Evolutionary conservation across 2,888 invertebrate species (phyloP).

Genomic region (Amaurobius ferox): DNA sequence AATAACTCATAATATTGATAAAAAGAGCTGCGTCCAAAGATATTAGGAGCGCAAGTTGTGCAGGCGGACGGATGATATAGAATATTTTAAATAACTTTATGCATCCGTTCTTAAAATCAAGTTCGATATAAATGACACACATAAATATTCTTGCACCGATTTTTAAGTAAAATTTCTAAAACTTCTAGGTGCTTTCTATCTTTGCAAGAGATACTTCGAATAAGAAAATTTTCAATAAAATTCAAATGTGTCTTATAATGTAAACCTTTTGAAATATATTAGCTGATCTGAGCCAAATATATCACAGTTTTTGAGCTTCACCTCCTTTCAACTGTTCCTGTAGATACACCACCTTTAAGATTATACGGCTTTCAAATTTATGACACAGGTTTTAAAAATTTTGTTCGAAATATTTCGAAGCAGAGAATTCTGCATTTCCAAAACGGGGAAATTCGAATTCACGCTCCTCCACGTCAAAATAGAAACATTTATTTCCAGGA

Average conservation of each 20-base stretch:
- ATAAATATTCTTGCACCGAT: not conserved
- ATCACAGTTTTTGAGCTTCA: not conserved
- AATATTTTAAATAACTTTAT: too few species aligned
- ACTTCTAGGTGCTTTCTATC: too few species aligned
- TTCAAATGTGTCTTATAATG: slow-evolving; percentile 6
- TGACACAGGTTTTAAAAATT: not conserved
- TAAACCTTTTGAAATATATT: slow-evolving; percentile 3
- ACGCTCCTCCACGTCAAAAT: not conserved
- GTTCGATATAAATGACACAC: too few species aligned
- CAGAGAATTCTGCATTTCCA: not conserved
- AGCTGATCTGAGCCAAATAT: slow-evolving; percentile 3
- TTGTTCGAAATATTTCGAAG: not conserved
- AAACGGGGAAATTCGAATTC: not conserved
- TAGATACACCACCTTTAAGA: slow-evolving; percentile 3
- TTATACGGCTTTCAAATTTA: slow-evolving; percentile 15
- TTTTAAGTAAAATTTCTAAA: not conserved
- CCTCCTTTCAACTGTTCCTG: slow-evolving; percentile 3
- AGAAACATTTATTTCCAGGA: not conserved
- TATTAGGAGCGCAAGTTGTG: too few species aligned
- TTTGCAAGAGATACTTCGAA: too few species aligned
- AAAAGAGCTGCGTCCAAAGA: too few species aligned
- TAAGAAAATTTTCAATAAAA: slow-evolving; percentile 15
- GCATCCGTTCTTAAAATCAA: too few species aligned
- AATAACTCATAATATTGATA: too few species aligned
- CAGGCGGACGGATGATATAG: too few species aligned